These are phyloP conservation scores for Campylorhamphus procurvoides DNA, from an alignment of 2,113 vertebrate genomes.

Conservation along the genomic window DNA sequence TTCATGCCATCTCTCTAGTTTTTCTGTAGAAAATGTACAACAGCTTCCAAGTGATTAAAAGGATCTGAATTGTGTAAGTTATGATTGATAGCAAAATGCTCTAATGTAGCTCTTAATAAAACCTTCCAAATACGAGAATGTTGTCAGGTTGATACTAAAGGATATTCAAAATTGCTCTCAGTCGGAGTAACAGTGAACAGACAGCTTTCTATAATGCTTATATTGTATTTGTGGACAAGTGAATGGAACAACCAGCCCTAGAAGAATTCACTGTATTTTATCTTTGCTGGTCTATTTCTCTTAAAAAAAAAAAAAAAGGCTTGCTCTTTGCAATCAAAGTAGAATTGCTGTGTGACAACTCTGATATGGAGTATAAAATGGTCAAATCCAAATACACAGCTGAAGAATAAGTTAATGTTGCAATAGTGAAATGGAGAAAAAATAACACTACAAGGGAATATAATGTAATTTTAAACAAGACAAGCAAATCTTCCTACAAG, in stretches of 20 bases:
- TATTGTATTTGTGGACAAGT: background rate
- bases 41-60: constrained; percentile 8
- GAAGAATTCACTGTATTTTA: background rate
- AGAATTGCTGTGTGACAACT: background rate
- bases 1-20: background rate
- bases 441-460: background rate
- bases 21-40: background rate
- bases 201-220: background rate
- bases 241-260: background rate
- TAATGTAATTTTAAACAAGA: background rate
- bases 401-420: background rate
- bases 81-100: background rate
- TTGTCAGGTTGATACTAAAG: background rate
- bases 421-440: background rate
- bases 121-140: background rate
- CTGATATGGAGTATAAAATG: background rate
- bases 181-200: background rate
- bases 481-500: background rate
- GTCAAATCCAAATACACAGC: background rate
- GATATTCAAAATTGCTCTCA: background rate
- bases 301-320: background rate
- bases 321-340: background rate
- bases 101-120: background rate
- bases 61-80: background rate
- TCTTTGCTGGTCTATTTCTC: background rate